These are phyloP conservation scores for Pinctada fucata DNA, from an alignment of 2,888 invertebrate species.

Conservation along the genomic window DNA sequence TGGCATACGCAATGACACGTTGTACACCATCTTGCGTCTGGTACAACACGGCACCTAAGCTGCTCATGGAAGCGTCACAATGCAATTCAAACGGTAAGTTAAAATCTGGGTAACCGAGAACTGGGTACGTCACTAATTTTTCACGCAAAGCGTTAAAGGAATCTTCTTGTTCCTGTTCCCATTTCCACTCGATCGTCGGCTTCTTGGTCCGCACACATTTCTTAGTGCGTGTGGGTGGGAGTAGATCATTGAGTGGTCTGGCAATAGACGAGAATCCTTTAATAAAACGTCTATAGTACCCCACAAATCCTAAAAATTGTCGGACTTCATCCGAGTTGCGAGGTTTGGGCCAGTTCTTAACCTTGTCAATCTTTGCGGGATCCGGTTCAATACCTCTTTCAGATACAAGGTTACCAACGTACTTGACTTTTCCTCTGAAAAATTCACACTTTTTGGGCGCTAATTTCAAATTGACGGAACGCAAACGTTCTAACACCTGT, in stretches of 20 bases:
- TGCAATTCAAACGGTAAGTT: constrained; percentile 21
- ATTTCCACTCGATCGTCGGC: constrained; percentile 14
- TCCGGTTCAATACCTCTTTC: constrained; percentile 35
- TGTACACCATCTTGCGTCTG: constrained; percentile 21
- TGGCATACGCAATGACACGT: constrained; percentile 18
- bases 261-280: constrained; percentile 34
- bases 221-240: too few relatives aligned
- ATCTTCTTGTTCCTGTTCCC: neutral
- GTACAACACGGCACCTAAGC: constrained; percentile 34
- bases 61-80: constrained; percentile 23
- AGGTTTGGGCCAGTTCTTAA: constrained; percentile 37
- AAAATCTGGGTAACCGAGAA: constrained; percentile 26
- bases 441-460: constrained; percentile 39
- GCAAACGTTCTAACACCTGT: constrained; percentile 30
- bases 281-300: constrained; percentile 40
- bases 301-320: constrained; percentile 36
- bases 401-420: constrained; percentile 38
- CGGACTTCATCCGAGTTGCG: constrained; percentile 22
- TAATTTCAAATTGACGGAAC: constrained; percentile 28
- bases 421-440: too few relatives aligned
- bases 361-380: constrained; percentile 30
- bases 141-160: constrained; percentile 13
- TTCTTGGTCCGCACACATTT: too few relatives aligned
- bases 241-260: constrained; percentile 32
- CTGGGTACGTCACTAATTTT: constrained; percentile 7